Conservation (phyloP, 2,888 invertebrate genomes). For the Thereva unica region DNA sequence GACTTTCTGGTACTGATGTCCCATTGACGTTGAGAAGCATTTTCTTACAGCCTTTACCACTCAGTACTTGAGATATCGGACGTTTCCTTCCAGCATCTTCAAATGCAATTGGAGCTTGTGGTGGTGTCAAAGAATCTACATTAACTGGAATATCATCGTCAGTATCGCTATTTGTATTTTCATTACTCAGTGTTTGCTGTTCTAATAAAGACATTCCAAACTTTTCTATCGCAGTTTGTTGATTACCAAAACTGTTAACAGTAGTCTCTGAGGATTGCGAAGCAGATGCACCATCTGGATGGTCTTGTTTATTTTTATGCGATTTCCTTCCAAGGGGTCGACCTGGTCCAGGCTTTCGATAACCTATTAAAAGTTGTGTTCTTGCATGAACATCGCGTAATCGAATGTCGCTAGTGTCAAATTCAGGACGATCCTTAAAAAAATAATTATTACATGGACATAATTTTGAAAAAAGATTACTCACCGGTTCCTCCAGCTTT, state of each 20-base stretch:
- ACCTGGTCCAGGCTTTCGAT: conserved; percentile 46
- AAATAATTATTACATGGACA: conserved; percentile 19
- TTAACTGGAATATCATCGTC: conserved; percentile 25
- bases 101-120: not conserved
- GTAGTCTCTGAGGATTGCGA: conserved; percentile 14
- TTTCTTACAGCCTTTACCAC: conserved; percentile 23
- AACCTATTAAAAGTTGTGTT: conserved; percentile 54
- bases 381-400: conserved; percentile 65
- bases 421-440: conserved; percentile 71
- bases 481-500: conserved; percentile 71
- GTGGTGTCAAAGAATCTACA: conserved; percentile 9
- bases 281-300: conserved; percentile 8
- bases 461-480: conserved; percentile 43
- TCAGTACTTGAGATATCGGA: not conserved
- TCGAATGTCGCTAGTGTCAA: conserved; percentile 76
- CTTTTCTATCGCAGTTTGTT: not conserved
- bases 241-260: conserved; percentile 6
- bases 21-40: conserved; percentile 32
- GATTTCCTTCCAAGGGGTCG: conserved; percentile 52
- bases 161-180: conserved; percentile 30
- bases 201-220: not conserved
- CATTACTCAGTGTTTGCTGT: conserved; percentile 21
- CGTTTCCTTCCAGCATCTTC: conserved; percentile 19
- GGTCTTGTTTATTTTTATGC: conserved; percentile 44
- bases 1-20: conserved; percentile 20